Conservation (phyloP, 2,797 vertebrate genomes). For the Sebastes minor region DNA sequence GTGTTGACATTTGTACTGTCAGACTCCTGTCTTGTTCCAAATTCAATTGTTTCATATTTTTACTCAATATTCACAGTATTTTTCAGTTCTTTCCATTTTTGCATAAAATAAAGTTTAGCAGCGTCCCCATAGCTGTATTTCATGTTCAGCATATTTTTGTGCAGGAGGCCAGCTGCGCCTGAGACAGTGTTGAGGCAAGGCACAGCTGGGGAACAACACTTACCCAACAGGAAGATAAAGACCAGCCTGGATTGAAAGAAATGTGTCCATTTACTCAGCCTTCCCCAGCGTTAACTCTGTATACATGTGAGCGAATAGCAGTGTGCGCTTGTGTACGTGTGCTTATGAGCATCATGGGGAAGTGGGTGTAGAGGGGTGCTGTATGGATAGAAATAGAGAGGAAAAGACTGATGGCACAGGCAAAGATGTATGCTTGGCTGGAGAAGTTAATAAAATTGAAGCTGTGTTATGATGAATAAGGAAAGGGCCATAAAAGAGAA, state of each 20-base stretch:
- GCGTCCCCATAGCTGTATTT: slow-evolving; percentile 18
- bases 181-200: slow-evolving; percentile 8
- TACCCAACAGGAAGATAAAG: slow-evolving; percentile 55
- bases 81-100: slow-evolving; percentile 1
- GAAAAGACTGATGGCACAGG: slow-evolving; percentile 66
- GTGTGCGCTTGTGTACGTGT: slow-evolving; percentile 39
- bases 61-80: not conserved
- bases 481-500: slow-evolving; percentile 81
- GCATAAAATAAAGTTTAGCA: slow-evolving; percentile 19
- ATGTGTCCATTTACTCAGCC: slow-evolving; percentile 39
- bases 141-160: slow-evolving; percentile 35
- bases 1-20: not conserved
- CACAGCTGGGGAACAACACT: slow-evolving; percentile 44
- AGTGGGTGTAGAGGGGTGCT: slow-evolving; percentile 14
- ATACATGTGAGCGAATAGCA: slow-evolving; percentile 48
- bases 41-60: not conserved
- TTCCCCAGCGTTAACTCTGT: slow-evolving; percentile 48
- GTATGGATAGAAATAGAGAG: slow-evolving; percentile 45
- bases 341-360: slow-evolving; percentile 49
- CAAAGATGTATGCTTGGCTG: slow-evolving; percentile 75
- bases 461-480: slow-evolving; percentile 83
- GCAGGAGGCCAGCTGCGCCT: slow-evolving; percentile 43
- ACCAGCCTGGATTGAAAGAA: slow-evolving; percentile 42
- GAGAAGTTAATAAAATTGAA: slow-evolving; percentile 83
- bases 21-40: not conserved